phyloP scores from a whole-genome alignment of 2,113 vertebrate genomes.

The Phalacrocorax pelagicus region DNA sequence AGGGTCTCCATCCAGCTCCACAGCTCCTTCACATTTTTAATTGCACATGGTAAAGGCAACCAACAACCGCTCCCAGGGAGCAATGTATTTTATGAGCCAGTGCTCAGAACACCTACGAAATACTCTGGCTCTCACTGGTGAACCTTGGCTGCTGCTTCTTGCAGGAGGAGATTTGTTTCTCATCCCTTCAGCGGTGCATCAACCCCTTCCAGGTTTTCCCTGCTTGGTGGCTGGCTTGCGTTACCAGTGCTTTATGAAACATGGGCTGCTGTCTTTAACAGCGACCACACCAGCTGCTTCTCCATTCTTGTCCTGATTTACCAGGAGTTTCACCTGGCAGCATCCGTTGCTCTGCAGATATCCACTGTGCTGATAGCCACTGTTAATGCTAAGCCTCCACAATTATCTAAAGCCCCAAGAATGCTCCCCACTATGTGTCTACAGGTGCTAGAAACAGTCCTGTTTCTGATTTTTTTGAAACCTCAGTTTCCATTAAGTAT shows the following conservation, averaged over 20 bases:
- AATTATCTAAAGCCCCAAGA: background rate
- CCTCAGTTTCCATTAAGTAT: background rate
- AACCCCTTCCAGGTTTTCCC: background rate
- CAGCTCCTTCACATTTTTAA: background rate
- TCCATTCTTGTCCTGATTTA: background rate
- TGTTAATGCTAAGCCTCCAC: background rate
- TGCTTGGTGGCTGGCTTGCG: background rate
- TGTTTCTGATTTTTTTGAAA: background rate
- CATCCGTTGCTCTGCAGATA: background rate
- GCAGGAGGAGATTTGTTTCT: background rate
- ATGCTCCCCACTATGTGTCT: background rate
- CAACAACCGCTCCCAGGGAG: background rate
- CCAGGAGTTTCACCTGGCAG: background rate
- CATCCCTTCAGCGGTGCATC: background rate
- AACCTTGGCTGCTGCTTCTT: background rate
- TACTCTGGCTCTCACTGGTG: rapidly evolving
- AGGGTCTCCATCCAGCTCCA: background rate
- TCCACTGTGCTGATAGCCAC: background rate
- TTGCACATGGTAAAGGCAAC: background rate
- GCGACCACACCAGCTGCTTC: background rate
- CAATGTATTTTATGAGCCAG: background rate
- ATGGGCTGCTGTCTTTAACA: background rate
- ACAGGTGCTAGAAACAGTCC: background rate
- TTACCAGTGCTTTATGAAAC: background rate
- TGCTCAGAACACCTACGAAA: background rate